Base-by-base conservation (phyloP, 2,888 invertebrate genomes). In the Rotaria magnacalcarata region DNA sequence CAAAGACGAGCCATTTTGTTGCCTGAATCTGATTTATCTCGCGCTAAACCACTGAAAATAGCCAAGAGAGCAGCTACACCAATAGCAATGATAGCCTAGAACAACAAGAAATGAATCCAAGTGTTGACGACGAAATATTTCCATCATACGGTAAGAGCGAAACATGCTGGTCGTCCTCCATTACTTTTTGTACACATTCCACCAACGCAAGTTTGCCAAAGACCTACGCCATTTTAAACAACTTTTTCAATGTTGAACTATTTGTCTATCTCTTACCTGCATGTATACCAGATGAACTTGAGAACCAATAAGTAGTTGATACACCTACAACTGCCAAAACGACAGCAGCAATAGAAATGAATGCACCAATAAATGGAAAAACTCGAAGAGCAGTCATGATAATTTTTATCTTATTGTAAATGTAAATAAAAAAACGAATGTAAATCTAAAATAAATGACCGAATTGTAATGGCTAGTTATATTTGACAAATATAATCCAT, bases 351-450 rank as follows among this genome's bases (percentile, higher is more conserved):
- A 80, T 34, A 47, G 80, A 24, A 80, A 80, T n/a, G n/a, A 47
- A 0, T 47, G 80, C 80, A 80, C 80, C 80, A 80, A 80, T 80
- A 80, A 80, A 80, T 47, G 80, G 80, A 47, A 80, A 80, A 80
- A 80, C 47, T 47, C 80, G 80, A 47, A 47, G 80, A 80, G 47
- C 24, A 80, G 80, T 14, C 80, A 80, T 80, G 4, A 43, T 75
- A 10, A 14, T 60, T 27, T 60, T 52, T 11, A 52, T 52, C 14
- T 8, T 60, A 11, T n/a, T 27, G 27, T 60, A 60, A 10, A 60
- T 60, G 27, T 10, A n/a, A 60, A 60, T 60, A 16, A 3, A 60
- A 60, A 34, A 34, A 34, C 34, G 16, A 41, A 27, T 16, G 34
- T 14, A 52, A 67, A 67, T 67, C 67, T 67, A 7, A 67, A 67